phyloP scores from a whole-genome alignment of 1,140 invertebrate species.

The Monochamus saltuarius region DNA sequence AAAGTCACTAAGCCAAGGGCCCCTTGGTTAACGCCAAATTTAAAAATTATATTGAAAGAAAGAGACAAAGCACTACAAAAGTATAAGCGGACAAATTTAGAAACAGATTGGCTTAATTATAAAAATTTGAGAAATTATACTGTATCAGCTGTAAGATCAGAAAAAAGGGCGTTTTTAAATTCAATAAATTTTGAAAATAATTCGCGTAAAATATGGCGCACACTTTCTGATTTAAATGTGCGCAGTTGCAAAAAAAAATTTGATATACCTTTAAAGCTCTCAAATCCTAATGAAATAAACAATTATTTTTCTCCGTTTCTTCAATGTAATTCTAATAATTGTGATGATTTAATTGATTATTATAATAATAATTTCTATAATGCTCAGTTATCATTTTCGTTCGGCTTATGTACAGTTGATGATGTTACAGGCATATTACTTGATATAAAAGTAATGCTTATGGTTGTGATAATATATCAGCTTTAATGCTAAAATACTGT shows the following conservation, averaged over 20 bases:
- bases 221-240: not conserved
- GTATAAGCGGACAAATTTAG: slow-evolving; percentile 13
- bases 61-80: slow-evolving; percentile 13
- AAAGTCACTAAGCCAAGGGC: slow-evolving; percentile 11
- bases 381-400: slow-evolving; percentile 6
- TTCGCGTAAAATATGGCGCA: not conserved
- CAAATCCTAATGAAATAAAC: slow-evolving; percentile 6
- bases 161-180: slow-evolving; percentile 15
- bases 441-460: slow-evolving; percentile 11
- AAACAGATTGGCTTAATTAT: slow-evolving; percentile 13
- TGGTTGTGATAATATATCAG: slow-evolving; percentile 8
- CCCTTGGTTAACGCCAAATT: slow-evolving; percentile 13
- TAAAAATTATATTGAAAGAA: slow-evolving; percentile 11
- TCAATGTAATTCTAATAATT: not conserved
- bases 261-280: not conserved
- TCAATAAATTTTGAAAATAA: not conserved
- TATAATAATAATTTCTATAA: not conserved
- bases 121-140: slow-evolving; percentile 15
- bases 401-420: slow-evolving; percentile 5
- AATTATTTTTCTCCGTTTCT: slow-evolving; percentile 5
- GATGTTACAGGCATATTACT: not conserved
- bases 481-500: slow-evolving; percentile 7
- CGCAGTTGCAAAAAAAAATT: not conserved
- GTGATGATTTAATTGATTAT: slow-evolving; percentile 11
- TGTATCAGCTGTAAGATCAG: not conserved